Evolutionary conservation across 2,888 invertebrate species (phyloP).

Genomic region (Zygothrica quintamaculata): DNA sequence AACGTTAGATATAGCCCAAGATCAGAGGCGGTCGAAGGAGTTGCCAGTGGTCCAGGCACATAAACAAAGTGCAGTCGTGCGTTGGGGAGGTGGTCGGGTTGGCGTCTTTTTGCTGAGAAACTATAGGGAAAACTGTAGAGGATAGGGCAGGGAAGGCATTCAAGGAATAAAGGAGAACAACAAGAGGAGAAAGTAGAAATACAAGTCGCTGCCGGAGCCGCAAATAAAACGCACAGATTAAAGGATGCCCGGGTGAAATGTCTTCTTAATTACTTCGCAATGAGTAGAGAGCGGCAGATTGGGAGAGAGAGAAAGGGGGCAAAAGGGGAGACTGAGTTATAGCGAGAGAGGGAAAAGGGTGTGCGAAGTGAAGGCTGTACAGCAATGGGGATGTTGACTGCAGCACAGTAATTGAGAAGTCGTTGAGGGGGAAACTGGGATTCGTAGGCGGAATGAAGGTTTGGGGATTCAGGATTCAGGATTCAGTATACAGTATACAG

Average conservation of each 20-base stretch:
- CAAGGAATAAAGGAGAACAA: not conserved
- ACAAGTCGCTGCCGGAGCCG: conserved; percentile 27
- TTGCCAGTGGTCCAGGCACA: conserved; percentile 35
- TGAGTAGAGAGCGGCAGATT: conserved; percentile 47
- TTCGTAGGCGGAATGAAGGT: conserved; percentile 17
- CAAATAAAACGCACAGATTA: conserved; percentile 80
- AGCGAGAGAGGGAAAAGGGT: not conserved
- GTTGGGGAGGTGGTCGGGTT: no score
- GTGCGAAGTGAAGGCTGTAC: not conserved
- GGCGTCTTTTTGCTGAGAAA: no score
- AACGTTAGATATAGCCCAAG: conserved; percentile 29
- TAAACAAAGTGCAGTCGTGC: conserved; percentile 53
- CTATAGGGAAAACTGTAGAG: no score
- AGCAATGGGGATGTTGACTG: conserved; percentile 24
- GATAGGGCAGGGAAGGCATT: conserved; percentile 53
- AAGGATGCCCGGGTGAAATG: conserved; percentile 81
- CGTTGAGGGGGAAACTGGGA: conserved; percentile 46
- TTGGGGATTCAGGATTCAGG: conserved; percentile 11
- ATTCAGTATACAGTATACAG: conserved; percentile 8
- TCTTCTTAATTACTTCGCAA: conserved; percentile 81
- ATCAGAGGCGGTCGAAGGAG: conserved; percentile 27
- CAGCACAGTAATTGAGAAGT: conserved; percentile 72
- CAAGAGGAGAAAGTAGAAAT: conserved; percentile 16
- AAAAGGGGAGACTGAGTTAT: not conserved
- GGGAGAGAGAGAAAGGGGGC: conserved; percentile 3